Evolutionary conservation across 2,113 vertebrate species (phyloP).

Genomic region (Silurus meridionalis): DNA sequence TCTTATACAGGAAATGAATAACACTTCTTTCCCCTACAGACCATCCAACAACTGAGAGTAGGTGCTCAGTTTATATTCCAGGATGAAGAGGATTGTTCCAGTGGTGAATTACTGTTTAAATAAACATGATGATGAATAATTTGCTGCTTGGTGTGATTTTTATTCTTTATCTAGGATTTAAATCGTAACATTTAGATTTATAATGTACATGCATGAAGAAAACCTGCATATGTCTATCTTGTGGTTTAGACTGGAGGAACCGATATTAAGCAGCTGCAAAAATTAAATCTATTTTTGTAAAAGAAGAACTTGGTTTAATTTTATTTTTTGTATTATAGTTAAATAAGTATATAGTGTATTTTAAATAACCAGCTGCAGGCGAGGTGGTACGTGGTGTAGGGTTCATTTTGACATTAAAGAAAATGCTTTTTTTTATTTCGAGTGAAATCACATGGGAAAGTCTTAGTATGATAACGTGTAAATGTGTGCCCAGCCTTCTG

Average conservation of each 20-base stretch:
- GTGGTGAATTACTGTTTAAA: constrained; percentile 60
- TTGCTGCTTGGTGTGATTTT: background rate
- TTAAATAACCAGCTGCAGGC: background rate
- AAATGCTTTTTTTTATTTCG: background rate
- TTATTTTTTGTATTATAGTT: no score
- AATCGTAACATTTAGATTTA: background rate
- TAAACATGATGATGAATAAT: constrained; percentile 55
- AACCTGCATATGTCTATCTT: background rate
- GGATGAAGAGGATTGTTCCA: constrained; percentile 42
- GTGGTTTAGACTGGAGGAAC: background rate
- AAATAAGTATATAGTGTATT: no score
- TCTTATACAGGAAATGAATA: background rate
- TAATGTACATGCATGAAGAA: no score
- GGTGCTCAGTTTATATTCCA: constrained; percentile 37
- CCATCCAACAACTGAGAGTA: constrained; percentile 76
- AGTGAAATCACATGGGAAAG: background rate
- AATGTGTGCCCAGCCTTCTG: no score
- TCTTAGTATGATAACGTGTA: background rate
- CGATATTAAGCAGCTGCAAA: background rate
- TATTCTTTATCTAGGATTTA: no score
- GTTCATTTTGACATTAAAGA: background rate
- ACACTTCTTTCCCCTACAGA: constrained; percentile 56
- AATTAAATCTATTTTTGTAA: background rate
- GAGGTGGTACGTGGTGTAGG: background rate
- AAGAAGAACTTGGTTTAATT: background rate